Percentiles rank a stretch among this genome's conserved stretches.
Evolutionary conservation across 2,888 invertebrate species (phyloP).

Genomic region (Beris morrisii): DNA sequence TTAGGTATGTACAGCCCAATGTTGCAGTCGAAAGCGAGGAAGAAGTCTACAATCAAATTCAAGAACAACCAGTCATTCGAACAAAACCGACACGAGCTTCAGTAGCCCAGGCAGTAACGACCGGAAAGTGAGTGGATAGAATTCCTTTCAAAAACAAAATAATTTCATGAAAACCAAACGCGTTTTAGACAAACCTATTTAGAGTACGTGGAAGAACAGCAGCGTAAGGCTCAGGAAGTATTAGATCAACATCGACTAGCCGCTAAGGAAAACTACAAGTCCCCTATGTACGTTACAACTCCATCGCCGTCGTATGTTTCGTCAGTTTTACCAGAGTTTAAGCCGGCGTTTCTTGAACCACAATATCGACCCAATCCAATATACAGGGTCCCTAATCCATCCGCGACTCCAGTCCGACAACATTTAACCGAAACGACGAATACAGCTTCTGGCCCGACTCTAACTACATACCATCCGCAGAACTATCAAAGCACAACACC

Average conservation of each 20-base stretch:
- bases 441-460: conserved; percentile 29
- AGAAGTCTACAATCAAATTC: conserved; percentile 9
- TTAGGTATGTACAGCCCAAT: not conserved
- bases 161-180: not conserved
- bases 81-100: not conserved
- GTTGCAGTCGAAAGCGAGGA: not conserved
- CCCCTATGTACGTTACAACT: conserved; percentile 27
- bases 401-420: conserved; percentile 31
- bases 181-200: conserved; percentile 32
- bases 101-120: not conserved
- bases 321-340: not conserved
- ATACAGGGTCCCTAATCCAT: conserved; percentile 24
- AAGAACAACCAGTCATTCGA: not conserved
- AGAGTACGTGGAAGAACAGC: conserved; percentile 31
- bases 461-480: conserved; percentile 35
- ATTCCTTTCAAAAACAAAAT: not conserved
- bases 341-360: conserved; percentile 1
- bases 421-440: conserved; percentile 40
- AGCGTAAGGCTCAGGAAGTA: conserved; percentile 4
- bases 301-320: conserved; percentile 29
- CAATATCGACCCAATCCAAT: conserved; percentile 13
- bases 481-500: conserved; percentile 33
- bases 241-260: not conserved
- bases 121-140: not conserved
- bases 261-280: conserved; percentile 19